Percentiles rank a stretch among this genome's conserved stretches.
These are phyloP conservation scores for Zenarchopterus dispar DNA, from an alignment of 2,797 vertebrate species.

Conservation along the genomic window DNA sequence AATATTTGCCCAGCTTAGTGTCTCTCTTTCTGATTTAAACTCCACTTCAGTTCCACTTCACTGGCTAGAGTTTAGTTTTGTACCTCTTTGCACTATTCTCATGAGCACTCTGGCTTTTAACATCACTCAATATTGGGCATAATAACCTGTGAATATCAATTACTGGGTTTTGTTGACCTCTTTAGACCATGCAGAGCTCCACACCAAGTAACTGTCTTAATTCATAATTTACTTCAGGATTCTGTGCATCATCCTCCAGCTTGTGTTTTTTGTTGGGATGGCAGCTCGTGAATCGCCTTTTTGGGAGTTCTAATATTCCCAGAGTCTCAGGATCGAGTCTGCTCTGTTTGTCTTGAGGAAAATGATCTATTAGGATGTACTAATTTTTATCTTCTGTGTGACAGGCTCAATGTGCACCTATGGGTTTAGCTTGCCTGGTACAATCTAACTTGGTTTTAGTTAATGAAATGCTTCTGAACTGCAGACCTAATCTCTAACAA, in stretches of 20 bases:
- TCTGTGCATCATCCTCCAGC: slow-evolving; percentile 1
- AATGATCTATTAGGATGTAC: background rate
- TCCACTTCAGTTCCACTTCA: slow-evolving; percentile 18
- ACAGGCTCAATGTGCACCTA: slow-evolving; percentile 37
- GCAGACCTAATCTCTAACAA: slow-evolving; percentile 46
- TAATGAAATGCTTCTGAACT: slow-evolving; percentile 59
- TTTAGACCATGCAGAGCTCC: slow-evolving; percentile 11
- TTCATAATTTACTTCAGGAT: slow-evolving; percentile 32
- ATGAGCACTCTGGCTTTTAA: slow-evolving; percentile 34
- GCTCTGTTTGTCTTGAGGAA: slow-evolving; percentile 12
- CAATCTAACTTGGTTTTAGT: slow-evolving; percentile 36
- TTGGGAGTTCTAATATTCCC: background rate
- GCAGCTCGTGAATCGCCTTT: slow-evolving; percentile 5
- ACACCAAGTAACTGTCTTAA: slow-evolving; percentile 12
- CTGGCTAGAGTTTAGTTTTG: slow-evolving; percentile 35
- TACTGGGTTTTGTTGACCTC: slow-evolving; percentile 44
- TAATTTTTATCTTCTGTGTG: slow-evolving; percentile 28
- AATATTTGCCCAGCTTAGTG: background rate
- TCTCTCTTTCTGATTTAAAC: slow-evolving; percentile 17
- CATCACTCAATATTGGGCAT: slow-evolving; percentile 30
- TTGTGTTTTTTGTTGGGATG: slow-evolving; percentile 21
- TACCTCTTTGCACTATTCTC: slow-evolving; percentile 39
- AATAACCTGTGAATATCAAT: slow-evolving; percentile 55
- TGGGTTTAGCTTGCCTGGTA: slow-evolving; percentile 39
- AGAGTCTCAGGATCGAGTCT: background rate